These are phyloP conservation scores for Amphiprion ocellaris DNA, from an alignment of 2,113 vertebrate genomes.

Conservation along the genomic window DNA sequence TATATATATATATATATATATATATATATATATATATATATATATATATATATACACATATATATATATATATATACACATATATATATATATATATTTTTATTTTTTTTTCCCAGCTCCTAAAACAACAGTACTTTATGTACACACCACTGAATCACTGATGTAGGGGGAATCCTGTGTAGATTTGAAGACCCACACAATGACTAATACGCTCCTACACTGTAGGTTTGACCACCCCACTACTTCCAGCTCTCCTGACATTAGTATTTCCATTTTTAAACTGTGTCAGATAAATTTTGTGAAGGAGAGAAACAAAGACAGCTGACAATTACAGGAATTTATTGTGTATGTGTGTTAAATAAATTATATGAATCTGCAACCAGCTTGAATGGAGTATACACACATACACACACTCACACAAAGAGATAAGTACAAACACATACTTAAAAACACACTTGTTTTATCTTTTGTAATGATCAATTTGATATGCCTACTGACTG, in stretches of 20 bases:
- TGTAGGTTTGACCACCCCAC: slow-evolving; percentile 25
- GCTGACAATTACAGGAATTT: slow-evolving; percentile 67
- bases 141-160: slow-evolving; percentile 2
- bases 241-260: slow-evolving; percentile 2
- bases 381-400: slow-evolving; percentile 49
- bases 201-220: slow-evolving; percentile 55
- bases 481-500: slow-evolving; percentile 44
- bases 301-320: slow-evolving; percentile 23
- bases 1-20: too few relatives aligned
- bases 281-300: not conserved
- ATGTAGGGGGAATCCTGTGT: slow-evolving; percentile 38
- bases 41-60: too few relatives aligned
- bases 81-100: too few relatives aligned
- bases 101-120: too few relatives aligned
- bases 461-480: slow-evolving; percentile 27
- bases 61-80: too few relatives aligned
- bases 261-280: slow-evolving; percentile 9
- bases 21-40: too few relatives aligned
- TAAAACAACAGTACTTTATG: not conserved
- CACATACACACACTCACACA: slow-evolving; percentile 50
- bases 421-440: slow-evolving; percentile 61
- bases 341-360: slow-evolving; percentile 72
- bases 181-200: slow-evolving; percentile 26
- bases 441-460: slow-evolving; percentile 50
- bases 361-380: slow-evolving; percentile 69